These are phyloP conservation scores for Streblospio benedicti DNA, from an alignment of 1,140 invertebrate species.

Conservation along the genomic window DNA sequence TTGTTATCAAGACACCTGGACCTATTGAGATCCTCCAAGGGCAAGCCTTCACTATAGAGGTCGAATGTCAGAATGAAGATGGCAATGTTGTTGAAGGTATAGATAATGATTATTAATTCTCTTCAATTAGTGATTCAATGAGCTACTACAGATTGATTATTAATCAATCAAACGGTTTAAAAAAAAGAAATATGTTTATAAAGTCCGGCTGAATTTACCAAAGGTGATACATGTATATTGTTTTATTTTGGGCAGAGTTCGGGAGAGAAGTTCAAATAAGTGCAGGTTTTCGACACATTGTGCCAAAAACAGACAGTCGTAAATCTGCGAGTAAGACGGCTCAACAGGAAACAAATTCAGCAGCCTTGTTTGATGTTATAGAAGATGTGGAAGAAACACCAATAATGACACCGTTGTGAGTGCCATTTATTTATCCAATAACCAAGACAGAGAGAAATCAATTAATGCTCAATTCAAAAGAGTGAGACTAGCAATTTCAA, in stretches of 20 bases:
- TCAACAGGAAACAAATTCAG: neutral
- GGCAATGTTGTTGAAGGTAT: constrained; percentile 31
- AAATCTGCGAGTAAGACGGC: neutral
- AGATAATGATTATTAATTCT: neutral
- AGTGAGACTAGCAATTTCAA: too few species aligned
- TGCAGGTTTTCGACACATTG: constrained; percentile 35
- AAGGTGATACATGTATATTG: neutral
- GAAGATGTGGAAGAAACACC: constrained; percentile 42
- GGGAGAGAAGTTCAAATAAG: constrained; percentile 35
- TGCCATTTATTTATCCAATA: constrained; percentile 8
- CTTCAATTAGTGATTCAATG: neutral
- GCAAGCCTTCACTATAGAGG: constrained; percentile 31
- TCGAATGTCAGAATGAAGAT: constrained; percentile 33
- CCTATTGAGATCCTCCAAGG: constrained; percentile 29
- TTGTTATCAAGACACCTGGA: constrained; percentile 27
- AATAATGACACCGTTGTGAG: constrained; percentile 43
- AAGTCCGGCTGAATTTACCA: neutral
- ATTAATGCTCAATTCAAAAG: too few species aligned
- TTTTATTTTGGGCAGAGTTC: constrained; percentile 22
- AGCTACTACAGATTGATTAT: neutral
- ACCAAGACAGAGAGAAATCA: too few species aligned
- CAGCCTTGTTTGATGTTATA: constrained; percentile 40
- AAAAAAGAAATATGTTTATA: neutral
- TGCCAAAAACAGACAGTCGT: constrained; percentile 29
- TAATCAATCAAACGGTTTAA: neutral